These are phyloP conservation scores for Catostylus mosaicus DNA, from an alignment of 30 jellyfish, hydroid and myxozoan species.

Conservation along the genomic window DNA sequence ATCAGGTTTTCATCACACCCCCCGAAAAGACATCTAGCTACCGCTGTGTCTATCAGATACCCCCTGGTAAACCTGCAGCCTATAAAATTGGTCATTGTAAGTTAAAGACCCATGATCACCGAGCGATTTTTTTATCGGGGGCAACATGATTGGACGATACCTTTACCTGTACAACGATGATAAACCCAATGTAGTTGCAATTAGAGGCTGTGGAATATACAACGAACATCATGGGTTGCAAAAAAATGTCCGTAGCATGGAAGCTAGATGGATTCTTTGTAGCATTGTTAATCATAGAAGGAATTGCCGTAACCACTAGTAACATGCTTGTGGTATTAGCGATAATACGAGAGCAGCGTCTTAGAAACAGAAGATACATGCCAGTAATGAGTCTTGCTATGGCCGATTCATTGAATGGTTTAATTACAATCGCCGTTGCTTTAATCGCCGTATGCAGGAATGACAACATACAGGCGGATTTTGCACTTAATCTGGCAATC, in stretches of 20 bases:
- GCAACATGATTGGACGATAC: too few relatives aligned
- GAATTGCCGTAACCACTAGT: not conserved
- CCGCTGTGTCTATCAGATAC: too few relatives aligned
- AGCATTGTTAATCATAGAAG: not conserved
- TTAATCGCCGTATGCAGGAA: not conserved
- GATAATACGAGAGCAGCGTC: conserved; percentile 5
- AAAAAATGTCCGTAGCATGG: not conserved
- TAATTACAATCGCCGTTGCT: not conserved
- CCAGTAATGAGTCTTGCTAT: conserved; percentile 50
- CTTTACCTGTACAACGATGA: too few relatives aligned
- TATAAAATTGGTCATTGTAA: too few relatives aligned
- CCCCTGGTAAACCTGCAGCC: too few relatives aligned
- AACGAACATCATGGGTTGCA: not conserved
- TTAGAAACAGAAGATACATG: conserved; percentile 14
- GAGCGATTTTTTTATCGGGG: too few relatives aligned
- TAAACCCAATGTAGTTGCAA: too few relatives aligned
- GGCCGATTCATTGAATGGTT: conserved; percentile 41
- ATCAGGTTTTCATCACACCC: too few relatives aligned
- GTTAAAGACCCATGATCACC: too few relatives aligned
- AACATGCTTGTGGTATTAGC: conserved; percentile 37
- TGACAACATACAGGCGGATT: too few relatives aligned
- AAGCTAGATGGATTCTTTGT: not conserved
- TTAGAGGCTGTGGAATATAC: not conserved
- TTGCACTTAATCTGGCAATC: not conserved
- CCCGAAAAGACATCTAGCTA: too few relatives aligned